A percentile compares a stretch with the other conserved stretches of the same genome.
Evolutionary conservation across 2,888 invertebrate genomes (phyloP).

Genomic region (Alentia gelatinosa): DNA sequence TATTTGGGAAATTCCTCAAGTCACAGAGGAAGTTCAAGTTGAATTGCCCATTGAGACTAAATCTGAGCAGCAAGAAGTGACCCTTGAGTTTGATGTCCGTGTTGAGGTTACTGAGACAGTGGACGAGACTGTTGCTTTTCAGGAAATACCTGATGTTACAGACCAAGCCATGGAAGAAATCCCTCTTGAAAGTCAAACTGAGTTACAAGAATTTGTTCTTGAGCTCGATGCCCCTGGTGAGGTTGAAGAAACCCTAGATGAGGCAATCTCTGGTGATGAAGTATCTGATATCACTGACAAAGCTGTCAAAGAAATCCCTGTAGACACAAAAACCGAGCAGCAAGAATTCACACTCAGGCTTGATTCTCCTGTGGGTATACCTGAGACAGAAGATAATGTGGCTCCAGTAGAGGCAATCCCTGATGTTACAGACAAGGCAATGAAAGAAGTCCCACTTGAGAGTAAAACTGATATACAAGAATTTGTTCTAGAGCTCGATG

Average conservation of each 20-base stretch:
- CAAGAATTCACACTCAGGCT: neutral
- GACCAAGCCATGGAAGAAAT: slow-evolving; percentile 53
- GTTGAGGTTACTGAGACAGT: neutral
- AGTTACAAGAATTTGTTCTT: slow-evolving; percentile 30
- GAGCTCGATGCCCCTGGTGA: neutral
- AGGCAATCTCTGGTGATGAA: neutral
- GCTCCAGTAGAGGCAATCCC: neutral
- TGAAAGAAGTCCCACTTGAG: neutral
- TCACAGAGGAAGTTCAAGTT: slow-evolving; percentile 45
- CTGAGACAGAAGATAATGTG: neutral
- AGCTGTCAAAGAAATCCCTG: neutral
- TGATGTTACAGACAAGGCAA: neutral
- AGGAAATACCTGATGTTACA: slow-evolving; percentile 23
- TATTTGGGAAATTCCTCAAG: neutral
- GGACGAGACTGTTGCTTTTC: neutral
- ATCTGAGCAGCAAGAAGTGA: slow-evolving; percentile 18
- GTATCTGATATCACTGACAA: neutral
- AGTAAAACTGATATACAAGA: neutral
- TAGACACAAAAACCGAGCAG: neutral
- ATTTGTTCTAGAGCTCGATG: slow-evolving; percentile 2
- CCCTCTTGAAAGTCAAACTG: slow-evolving; percentile 41
- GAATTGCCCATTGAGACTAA: slow-evolving; percentile 51
- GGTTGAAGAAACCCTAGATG: neutral
- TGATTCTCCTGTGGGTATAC: neutral
- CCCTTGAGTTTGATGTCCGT: neutral